Evolutionary conservation across 2,797 vertebrate species (phyloP).

Genomic region (Forpus xanthops): DNA sequence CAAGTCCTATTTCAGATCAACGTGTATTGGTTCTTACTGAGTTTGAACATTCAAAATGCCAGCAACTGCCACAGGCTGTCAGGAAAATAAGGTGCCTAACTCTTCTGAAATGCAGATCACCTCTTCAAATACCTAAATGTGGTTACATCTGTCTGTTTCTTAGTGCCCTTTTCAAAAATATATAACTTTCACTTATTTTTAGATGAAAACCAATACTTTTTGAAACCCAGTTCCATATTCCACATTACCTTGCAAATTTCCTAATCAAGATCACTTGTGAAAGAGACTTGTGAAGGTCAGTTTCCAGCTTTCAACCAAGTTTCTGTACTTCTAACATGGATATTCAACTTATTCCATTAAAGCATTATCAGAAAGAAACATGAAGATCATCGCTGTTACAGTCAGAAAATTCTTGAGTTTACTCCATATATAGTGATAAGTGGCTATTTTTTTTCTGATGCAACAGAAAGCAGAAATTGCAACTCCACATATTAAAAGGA

Average conservation of each 20-base stretch:
- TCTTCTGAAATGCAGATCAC: not conserved
- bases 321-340: not conserved
- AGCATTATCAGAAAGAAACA: not conserved
- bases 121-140: not conserved
- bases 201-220: not conserved
- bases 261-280: not conserved
- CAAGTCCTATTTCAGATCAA: not conserved
- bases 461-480: not conserved
- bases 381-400: not conserved
- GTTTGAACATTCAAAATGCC: not conserved
- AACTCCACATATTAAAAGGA: slow-evolving; percentile 15
- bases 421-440: not conserved
- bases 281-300: not conserved
- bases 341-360: not conserved
- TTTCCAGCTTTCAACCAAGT: not conserved
- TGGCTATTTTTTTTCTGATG: not conserved
- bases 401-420: not conserved
- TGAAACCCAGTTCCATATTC: not conserved
- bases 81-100: not conserved
- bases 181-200: not conserved
- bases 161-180: not conserved
- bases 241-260: not conserved
- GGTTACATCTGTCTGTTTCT: not conserved
- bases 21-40: not conserved
- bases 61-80: not conserved